Base-by-base conservation (phyloP, 2,797 vertebrate genomes). In the Leptoclinus maculatus region DNA sequence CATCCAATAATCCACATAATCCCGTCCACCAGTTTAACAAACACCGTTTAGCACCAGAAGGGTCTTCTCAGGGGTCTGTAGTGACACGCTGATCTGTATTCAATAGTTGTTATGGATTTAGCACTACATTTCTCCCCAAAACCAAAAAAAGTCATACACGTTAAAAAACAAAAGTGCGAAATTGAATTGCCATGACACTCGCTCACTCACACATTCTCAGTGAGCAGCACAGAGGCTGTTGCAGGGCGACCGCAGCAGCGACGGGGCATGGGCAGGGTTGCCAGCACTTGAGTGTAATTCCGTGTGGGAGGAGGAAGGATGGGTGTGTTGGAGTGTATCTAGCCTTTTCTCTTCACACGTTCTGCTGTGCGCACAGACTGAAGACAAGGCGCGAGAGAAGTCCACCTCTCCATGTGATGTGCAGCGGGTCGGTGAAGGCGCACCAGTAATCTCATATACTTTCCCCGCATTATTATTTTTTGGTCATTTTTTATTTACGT, bases 221-320 rank as follows among this genome's bases (percentile, higher is more conserved):
- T 56, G 72, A 57, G 23, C 60, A 16, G n/a, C 60, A n/a, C 43
- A 36, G 72, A 73, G 64, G 71, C 66, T 80, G 77, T 65, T 72
- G 70, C 85, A 69, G 79, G 45, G 45, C 45, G 45, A n/a, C 79
- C 86, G 60, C 79, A 71, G 77, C 74, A 76, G 54, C 69, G 29
- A 53, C 29, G 53, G 80, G 63, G 74, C 83, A 77, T 49, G 80
- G 83, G 74, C 76, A 81, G 88, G 86, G 75, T 87, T 88, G 65
- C 75, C 74, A 80, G 81, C 76, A 76, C 84, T 84, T 85, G 83
- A 82, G 71, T 69, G 85, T 81, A 78, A 88, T 86, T 85, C 70
- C 39, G 85, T 85, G 89, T 92, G 92, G 92, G 92, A 92, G 90
- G 92, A 91, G 92, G 64, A 36, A 58, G 62, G 82, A 88, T 91